Evolutionary conservation across 2,888 invertebrate genomes (phyloP).

Genomic region (Troides oblongomaculatus): DNA sequence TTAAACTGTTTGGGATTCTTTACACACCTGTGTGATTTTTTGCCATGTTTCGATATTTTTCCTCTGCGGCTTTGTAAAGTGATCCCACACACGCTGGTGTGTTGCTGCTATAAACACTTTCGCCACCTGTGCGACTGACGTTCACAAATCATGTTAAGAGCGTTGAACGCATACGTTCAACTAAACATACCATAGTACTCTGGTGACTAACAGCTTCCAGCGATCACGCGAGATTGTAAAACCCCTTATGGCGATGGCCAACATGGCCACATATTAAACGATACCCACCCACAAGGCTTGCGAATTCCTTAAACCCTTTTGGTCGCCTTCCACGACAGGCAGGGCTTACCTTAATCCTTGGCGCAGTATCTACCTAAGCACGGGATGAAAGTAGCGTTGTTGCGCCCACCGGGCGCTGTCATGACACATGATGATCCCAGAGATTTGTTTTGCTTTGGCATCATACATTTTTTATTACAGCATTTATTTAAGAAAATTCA

Average conservation of each 20-base stretch:
- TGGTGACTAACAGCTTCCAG: conserved; percentile 55
- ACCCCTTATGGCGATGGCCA: background rate
- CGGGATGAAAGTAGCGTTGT: conserved; percentile 37
- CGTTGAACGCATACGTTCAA: conserved; percentile 49
- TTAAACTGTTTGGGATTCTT: conserved; percentile 10
- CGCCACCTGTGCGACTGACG: conserved; percentile 98
- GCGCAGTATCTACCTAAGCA: conserved; percentile 44
- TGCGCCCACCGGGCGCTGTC: conserved; percentile 36
- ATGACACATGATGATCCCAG: conserved; percentile 38
- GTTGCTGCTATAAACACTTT: conserved; percentile 97
- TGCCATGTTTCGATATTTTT: conserved; percentile 99
- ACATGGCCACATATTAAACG: too few relatives aligned
- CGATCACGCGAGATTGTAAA: conserved; percentile 32
- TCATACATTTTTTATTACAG: conserved; percentile 32
- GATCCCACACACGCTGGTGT: conserved; percentile 99
- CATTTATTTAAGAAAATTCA: conserved; percentile 10
- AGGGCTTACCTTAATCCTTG: background rate
- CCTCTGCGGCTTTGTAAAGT: conserved; percentile 99
- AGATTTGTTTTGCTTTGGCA: conserved; percentile 38
- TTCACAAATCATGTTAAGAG: conserved; percentile 72
- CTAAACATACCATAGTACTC: conserved; percentile 66
- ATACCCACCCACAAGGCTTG: too few relatives aligned
- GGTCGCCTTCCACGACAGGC: too few relatives aligned
- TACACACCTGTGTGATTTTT: conserved; percentile 93
- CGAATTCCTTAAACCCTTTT: too few relatives aligned